Evolutionary conservation across 2,888 invertebrate species (phyloP).

Genomic region (Lypha dubia): DNA sequence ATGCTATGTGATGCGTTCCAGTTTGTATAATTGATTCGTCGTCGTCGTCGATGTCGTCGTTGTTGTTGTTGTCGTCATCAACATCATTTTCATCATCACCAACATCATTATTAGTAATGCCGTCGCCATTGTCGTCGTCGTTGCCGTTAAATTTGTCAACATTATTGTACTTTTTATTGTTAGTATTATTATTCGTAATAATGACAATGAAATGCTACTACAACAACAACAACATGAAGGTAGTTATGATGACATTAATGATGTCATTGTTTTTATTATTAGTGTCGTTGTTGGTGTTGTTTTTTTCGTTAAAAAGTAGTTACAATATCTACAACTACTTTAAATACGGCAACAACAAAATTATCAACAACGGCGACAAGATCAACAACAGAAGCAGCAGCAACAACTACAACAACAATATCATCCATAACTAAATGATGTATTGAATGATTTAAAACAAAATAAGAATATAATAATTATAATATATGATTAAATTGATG

Average conservation of each 20-base stretch:
- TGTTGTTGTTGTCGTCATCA: slow-evolving; percentile 64
- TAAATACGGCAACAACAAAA: slow-evolving; percentile 72
- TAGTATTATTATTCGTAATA: slow-evolving; percentile 56
- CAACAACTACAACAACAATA: slow-evolving; percentile 74
- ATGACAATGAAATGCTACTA: slow-evolving; percentile 39
- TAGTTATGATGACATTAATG: slow-evolving; percentile 49
- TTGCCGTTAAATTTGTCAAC: slow-evolving; percentile 51
- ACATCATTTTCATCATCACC: slow-evolving; percentile 42
- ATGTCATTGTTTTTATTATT: slow-evolving; percentile 49
- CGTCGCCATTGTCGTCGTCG: slow-evolving; percentile 49
- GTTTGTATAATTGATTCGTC: slow-evolving; percentile 83
- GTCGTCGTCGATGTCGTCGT: slow-evolving; percentile 70
- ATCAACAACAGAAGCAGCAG: slow-evolving; percentile 55
- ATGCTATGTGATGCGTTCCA: slow-evolving; percentile 97
- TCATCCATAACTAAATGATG: slow-evolving; percentile 75
- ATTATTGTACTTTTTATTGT: slow-evolving; percentile 39
- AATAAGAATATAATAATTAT: slow-evolving; percentile 47
- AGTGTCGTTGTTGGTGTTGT: slow-evolving; percentile 39
- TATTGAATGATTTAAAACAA: slow-evolving; percentile 63
- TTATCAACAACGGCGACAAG: slow-evolving; percentile 62
- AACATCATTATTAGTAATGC: slow-evolving; percentile 37
- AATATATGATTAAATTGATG: slow-evolving; percentile 66
- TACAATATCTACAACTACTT: slow-evolving; percentile 73
- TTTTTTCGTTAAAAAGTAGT: slow-evolving; percentile 69
- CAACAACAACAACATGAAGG: slow-evolving; percentile 34